Percentiles rank a stretch among this genome's conserved stretches.
Evolutionary conservation across 2,797 vertebrate species (phyloP).

Genomic region (Diplodus puntazzo): DNA sequence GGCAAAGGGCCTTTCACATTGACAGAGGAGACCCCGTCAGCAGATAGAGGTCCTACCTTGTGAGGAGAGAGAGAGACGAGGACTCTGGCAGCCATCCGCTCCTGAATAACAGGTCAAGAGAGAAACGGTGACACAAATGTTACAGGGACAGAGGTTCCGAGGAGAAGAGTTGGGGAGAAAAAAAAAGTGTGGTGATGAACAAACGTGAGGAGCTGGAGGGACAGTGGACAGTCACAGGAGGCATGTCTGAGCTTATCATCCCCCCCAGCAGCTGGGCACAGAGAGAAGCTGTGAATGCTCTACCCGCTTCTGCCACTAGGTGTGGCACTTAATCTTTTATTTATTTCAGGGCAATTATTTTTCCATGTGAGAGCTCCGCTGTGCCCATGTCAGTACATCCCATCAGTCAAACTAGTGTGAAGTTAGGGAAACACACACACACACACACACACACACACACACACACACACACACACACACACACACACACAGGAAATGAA

Average conservation of each 20-base stretch:
- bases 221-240: neutral
- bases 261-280: constrained; percentile 4
- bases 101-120: constrained; percentile 39
- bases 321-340: constrained; percentile 91
- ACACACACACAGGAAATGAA: neutral
- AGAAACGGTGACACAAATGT: neutral
- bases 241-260: neutral
- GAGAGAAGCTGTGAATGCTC: constrained; percentile 64
- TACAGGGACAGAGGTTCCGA: neutral
- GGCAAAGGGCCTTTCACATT: constrained; percentile 21
- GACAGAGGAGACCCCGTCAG: constrained; percentile 53
- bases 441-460: neutral
- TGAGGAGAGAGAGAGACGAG: neutral
- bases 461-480: neutral
- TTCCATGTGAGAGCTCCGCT: constrained; percentile 15
- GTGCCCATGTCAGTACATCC: constrained; percentile 1
- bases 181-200: neutral
- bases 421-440: neutral
- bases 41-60: constrained; percentile 26
- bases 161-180: too few species aligned
- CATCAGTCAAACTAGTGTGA: constrained; percentile 2
- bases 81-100: constrained; percentile 41
- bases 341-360: constrained; percentile 77
- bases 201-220: neutral
- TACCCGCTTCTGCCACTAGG: constrained; percentile 88